Percentiles rank a stretch among this genome's conserved stretches.
Evolutionary conservation across 2,113 vertebrate genomes (phyloP).

Genomic region (Carassius carassius): DNA sequence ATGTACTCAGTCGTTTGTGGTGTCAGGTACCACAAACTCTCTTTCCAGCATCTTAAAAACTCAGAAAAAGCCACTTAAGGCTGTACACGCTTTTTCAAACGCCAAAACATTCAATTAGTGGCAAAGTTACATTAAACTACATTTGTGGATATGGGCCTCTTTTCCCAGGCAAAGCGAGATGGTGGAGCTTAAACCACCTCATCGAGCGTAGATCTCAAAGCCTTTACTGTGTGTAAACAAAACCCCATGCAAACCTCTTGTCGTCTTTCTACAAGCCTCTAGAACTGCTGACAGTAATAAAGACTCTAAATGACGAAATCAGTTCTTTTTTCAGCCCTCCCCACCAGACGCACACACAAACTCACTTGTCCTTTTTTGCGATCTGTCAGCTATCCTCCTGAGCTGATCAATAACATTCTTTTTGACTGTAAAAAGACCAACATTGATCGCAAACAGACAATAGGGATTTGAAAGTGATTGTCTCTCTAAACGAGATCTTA

Average conservation of each 20-base stretch:
- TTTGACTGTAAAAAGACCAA: conserved; percentile 44
- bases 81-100: conserved; percentile 65
- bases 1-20: background rate
- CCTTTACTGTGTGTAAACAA: conserved; percentile 33
- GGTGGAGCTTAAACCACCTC: conserved; percentile 3
- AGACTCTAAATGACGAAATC: conserved; percentile 36
- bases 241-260: conserved; percentile 18
- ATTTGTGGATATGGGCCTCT: conserved; percentile 68
- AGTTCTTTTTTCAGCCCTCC: conserved; percentile 38
- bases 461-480: conserved; percentile 45
- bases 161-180: conserved; percentile 25
- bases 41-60: conserved; percentile 20
- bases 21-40: conserved; percentile 61
- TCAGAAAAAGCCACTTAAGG: conserved; percentile 56
- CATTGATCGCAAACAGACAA: conserved; percentile 51
- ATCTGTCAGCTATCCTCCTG: conserved; percentile 32
- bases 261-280: conserved; percentile 31
- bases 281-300: conserved; percentile 36
- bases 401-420: conserved; percentile 49
- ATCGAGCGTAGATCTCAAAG: conserved; percentile 24
- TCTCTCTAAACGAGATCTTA: conserved; percentile 42
- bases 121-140: conserved; percentile 70
- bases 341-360: conserved; percentile 22
- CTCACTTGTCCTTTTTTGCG: conserved; percentile 29
- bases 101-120: conserved; percentile 55